Base-by-base conservation (phyloP, 2,888 invertebrate species). In the Osmoderma eremita region DNA sequence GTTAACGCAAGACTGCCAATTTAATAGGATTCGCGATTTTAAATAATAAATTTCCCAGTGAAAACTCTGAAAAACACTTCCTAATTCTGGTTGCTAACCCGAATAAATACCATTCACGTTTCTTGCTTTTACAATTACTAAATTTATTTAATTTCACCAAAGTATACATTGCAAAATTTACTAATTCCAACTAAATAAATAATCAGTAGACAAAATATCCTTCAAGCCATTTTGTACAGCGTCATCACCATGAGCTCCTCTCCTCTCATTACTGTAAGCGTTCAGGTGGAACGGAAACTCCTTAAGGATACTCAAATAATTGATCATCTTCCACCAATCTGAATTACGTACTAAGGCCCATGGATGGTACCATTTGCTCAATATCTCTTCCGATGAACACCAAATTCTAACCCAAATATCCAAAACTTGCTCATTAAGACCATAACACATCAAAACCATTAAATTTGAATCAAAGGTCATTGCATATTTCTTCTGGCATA, bases 371-470 rank as follows among this genome's bases (percentile, higher is more conserved):
- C 65, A 65, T 15, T 50, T 65, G 12, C 24, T 18, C 3, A 58
- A 8, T 2, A 65, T 50, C 22, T 58, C 50, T 4, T 58, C 38
- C 8, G 58, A 65, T 2, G 56, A 65, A 20, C 49, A 65, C 41
- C 36, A 58, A 10, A 65, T 58, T 22, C 58, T 56, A 3, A 65
- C n/a, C 65, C 65, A 65, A 10, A 65, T 6, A 24, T 65, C 58
- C 12, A 65, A 22, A 6, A 64, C 22, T 17, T 65, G 65, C 39
- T 65, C 65, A 24, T 65, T 65, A 10, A 65, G 58, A 2, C 65
- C 65, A 10, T 20, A 41, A n/a, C 65, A 65, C 13, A 65, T 49
- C n/a, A 65, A 38, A 12, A 38, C 58, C 22, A 49, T 15, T 17
- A 65, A 20, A 13, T 65, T 65, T 4, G 22, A 38, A 24, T 65